Evolutionary conservation across 2,888 invertebrate genomes (phyloP).

Genomic region (Eugnorisma glareosa): DNA sequence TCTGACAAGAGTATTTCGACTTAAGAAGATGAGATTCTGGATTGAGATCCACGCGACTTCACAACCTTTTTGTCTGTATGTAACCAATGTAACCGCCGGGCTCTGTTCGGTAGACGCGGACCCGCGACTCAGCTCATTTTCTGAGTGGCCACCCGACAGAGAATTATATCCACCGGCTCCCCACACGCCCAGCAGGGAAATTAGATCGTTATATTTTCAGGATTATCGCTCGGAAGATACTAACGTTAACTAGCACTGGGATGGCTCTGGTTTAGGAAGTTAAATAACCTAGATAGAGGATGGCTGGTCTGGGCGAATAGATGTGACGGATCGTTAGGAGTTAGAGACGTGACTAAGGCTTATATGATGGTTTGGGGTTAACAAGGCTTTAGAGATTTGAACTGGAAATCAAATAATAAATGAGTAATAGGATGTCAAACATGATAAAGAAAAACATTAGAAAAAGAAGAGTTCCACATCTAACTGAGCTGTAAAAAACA

Average conservation of each 20-base stretch:
- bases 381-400: neutral
- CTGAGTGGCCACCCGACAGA: conserved; percentile 79
- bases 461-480: neutral
- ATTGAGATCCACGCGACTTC: neutral
- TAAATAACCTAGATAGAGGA: conserved; percentile 47
- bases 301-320: neutral
- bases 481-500: neutral
- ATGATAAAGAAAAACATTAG: no score
- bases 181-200: conserved; percentile 71
- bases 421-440: neutral
- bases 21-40: no score
- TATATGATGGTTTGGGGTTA: neutral
- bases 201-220: conserved; percentile 72
- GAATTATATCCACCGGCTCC: conserved; percentile 77
- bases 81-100: conserved; percentile 60
- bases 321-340: conserved; percentile 11
- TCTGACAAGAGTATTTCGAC: no score
- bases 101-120: conserved; percentile 71
- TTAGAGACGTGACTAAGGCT: neutral
- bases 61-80: conserved; percentile 53
- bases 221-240: conserved; percentile 65
- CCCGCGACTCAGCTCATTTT: conserved; percentile 82
- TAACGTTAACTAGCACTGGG: conserved; percentile 41
- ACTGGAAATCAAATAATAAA: neutral
- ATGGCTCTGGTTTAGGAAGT: conserved; percentile 46